These are phyloP conservation scores for Pangasius djambal DNA, from an alignment of 2,797 vertebrate genomes.

Conservation along the genomic window DNA sequence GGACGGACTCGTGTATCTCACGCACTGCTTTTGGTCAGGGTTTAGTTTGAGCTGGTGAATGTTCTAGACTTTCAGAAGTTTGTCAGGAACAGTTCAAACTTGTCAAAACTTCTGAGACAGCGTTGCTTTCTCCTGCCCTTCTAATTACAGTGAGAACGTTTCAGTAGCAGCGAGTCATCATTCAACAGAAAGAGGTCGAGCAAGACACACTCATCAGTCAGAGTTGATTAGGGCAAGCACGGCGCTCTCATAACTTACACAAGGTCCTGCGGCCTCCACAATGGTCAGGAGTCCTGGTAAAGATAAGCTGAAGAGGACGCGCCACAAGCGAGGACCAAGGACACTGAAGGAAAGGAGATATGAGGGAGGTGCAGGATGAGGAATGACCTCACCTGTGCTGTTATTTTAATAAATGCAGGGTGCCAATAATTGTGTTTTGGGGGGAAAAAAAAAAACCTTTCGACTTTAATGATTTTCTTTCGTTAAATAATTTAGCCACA, in stretches of 20 bases:
- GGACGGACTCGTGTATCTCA: not conserved
- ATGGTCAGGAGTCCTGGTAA: not conserved
- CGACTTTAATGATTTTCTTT: not conserved
- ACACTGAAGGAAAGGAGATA: not conserved
- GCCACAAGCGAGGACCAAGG: not conserved
- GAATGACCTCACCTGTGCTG: not conserved
- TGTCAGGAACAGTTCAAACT: not conserved
- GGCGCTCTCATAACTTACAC: constrained; percentile 26
- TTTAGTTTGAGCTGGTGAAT: not conserved
- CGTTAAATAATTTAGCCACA: not conserved
- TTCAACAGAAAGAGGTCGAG: constrained; percentile 30
- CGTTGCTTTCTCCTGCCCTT: not conserved
- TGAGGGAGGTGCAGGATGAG: not conserved
- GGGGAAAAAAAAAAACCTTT: not conserved
- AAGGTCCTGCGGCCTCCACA: not conserved
- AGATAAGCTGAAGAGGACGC: not conserved
- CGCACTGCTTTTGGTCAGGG: not conserved
- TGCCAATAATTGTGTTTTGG: not conserved
- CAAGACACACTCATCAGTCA: constrained; percentile 27
- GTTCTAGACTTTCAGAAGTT: not conserved
- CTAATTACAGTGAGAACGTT: constrained; percentile 6
- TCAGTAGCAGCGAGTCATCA: not conserved
- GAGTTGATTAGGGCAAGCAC: constrained; percentile 29
- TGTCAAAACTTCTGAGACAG: not conserved
- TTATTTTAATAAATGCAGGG: not conserved